phyloP scores from a whole-genome alignment of 2,797 vertebrate genomes.

The Periophthalmus magnuspinnatus region DNA sequence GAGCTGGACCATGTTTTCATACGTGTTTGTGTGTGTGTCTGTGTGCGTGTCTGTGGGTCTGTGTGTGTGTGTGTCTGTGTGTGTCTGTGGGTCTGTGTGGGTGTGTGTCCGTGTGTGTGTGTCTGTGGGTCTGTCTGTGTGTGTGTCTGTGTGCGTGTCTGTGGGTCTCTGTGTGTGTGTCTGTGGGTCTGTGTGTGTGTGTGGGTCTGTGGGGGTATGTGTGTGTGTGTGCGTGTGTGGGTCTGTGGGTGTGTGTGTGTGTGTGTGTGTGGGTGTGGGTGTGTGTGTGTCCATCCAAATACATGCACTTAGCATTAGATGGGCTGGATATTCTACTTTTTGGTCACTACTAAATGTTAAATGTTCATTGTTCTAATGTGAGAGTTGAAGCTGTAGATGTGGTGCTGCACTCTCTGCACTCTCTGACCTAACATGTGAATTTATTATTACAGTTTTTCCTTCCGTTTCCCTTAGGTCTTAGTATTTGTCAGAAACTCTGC shows the following conservation, averaged over 20 bases:
- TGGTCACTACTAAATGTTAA: background rate
- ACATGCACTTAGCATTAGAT: background rate
- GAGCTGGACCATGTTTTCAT: constrained; percentile 52
- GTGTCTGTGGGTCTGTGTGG: too few relatives aligned
- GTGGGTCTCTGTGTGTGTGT: too few relatives aligned
- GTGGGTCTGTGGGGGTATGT: too few relatives aligned
- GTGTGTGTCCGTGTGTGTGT: too few relatives aligned
- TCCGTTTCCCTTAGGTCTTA: constrained; percentile 41
- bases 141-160: too few relatives aligned
- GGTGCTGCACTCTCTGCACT: background rate
- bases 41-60: too few relatives aligned
- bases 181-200: too few relatives aligned
- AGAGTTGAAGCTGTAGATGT: background rate
- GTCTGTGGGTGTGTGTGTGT: too few relatives aligned
- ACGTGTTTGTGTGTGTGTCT: constrained; percentile 2
- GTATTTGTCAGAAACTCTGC: constrained; percentile 15
- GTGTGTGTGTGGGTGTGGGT: too few relatives aligned
- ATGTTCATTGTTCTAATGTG: background rate
- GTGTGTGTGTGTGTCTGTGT: too few relatives aligned
- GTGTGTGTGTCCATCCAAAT: constrained; percentile 1
- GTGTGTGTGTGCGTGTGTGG: too few relatives aligned
- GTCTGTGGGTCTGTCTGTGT: too few relatives aligned
- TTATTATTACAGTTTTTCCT: constrained; percentile 62
- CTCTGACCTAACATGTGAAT: constrained; percentile 57
- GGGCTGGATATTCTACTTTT: background rate